Base-by-base conservation (phyloP, 1,140 invertebrate species). In the Megalopta genalis region DNA sequence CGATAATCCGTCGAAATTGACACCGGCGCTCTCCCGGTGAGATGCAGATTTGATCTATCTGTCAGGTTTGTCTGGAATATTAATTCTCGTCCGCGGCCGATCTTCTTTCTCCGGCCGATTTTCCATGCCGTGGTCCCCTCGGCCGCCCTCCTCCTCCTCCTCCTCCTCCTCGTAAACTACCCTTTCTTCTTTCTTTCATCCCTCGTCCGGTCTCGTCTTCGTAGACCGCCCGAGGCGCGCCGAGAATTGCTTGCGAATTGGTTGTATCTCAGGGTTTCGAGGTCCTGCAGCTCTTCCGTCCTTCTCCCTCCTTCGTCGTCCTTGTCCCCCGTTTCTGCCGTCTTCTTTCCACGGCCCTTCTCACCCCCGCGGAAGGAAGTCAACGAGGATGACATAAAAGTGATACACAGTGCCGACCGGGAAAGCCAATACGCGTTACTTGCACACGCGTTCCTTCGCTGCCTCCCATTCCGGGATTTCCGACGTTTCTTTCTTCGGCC, bases 41-140 rank as follows among this genome's bases (percentile, higher is more conserved):
- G 85, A 91, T 91, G 90, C 90, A 92, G 90, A 91, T 91, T 92
- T 91, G 90, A 92, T 92, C 88, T 90, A 88, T 91, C 91, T 91
- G 91, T 92, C 91, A 92, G 85, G 88, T 90, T 92, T 90, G 90
- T 91, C 90, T 88, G 87, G 88, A 91, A 92, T 91, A 92, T 92
- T 92, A 92, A 92, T 92, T 92, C 88, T 88, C 85, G 80, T 83
- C 65, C 83, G 77, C 57, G 77, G 75, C 70, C 63, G 69, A 76
- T 75, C 59, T 65, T 87, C 86, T 89, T 88, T 77, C 72, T 46
- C 32, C 27, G 52, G 72, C 68, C 73, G 81, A 64, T 77, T 57
- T 67, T 62, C 7, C 6, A 9, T 86, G 88, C 88, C 72, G 72
- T 66, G 76, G 74, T 71, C 54, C 79, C 54, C 72, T 75, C 71